These are phyloP conservation scores for Solen grandis DNA, from an alignment of 1,140 invertebrate species.

Conservation along the genomic window DNA sequence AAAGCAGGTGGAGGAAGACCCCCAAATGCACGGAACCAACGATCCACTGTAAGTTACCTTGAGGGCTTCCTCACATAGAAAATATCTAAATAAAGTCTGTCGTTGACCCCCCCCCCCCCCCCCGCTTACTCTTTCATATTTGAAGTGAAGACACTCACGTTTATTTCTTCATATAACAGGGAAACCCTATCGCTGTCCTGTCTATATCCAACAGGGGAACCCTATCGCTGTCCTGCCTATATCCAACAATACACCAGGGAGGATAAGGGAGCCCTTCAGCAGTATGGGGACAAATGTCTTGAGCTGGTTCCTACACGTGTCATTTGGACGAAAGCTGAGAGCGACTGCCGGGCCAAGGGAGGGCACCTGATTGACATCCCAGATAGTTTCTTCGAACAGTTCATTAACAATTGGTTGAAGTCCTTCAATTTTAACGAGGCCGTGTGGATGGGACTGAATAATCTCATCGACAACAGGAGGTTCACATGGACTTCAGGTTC, in stretches of 20 bases:
- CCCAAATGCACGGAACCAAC: too few relatives aligned
- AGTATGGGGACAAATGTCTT: conserved; percentile 44
- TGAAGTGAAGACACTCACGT: too few relatives aligned
- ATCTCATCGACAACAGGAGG: conserved; percentile 15
- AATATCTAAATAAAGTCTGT: too few relatives aligned
- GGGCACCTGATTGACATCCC: conserved; percentile 36
- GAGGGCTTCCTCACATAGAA: too few relatives aligned
- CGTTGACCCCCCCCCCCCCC: too few relatives aligned
- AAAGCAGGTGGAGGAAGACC: too few relatives aligned
- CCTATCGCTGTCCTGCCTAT: conserved; percentile 21
- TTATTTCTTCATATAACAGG: too few relatives aligned
- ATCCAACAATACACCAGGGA: conserved; percentile 35
- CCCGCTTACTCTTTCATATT: too few relatives aligned
- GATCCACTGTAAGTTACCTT: too few relatives aligned
- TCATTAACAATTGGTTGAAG: conserved; percentile 38
- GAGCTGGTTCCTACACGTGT: conserved; percentile 34
- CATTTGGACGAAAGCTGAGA: conserved; percentile 40
- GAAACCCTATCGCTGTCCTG: too few relatives aligned
- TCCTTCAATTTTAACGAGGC: conserved; percentile 41
- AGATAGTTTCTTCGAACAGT: too few relatives aligned
- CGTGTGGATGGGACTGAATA: conserved; percentile 30
- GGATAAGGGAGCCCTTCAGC: conserved; percentile 32
- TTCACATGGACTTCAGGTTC: conserved; percentile 47
- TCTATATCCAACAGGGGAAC: too few relatives aligned
- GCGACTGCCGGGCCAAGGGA: conserved; percentile 37